Evolutionary conservation across 1,140 invertebrate species (phyloP).

Genomic region (Homalodisca vitripennis): DNA sequence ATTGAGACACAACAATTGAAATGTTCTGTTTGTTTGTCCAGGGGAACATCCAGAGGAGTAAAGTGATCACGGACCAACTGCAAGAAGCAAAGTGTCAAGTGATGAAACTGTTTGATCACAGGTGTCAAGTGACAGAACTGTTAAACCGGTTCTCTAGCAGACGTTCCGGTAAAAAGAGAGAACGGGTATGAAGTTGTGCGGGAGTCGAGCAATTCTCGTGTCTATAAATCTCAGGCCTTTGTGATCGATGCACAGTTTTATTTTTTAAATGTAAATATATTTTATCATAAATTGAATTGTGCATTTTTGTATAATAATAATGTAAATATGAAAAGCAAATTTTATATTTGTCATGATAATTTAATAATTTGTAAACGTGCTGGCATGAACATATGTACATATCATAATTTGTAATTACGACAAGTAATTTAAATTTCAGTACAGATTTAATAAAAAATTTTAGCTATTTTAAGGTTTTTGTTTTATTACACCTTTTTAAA

Average conservation of each 20-base stretch:
- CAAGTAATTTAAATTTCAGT: conserved; percentile 24
- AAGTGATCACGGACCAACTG: conserved; percentile 89
- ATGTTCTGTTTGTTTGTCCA: conserved; percentile 51
- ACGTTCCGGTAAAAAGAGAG: conserved; percentile 80
- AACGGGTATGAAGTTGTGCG: conserved; percentile 48
- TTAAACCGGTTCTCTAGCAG: conserved; percentile 87
- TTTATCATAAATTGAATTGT: background rate
- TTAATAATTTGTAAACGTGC: conserved; percentile 17
- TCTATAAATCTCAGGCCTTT: background rate
- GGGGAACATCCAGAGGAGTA: conserved; percentile 94
- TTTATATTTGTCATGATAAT: conserved; percentile 24
- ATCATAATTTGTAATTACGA: conserved; percentile 17
- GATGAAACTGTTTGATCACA: conserved; percentile 89
- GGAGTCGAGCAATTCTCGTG: background rate
- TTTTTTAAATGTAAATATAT: conserved; percentile 16
- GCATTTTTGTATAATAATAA: background rate
- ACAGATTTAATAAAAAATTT: conserved; percentile 25
- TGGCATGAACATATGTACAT: conserved; percentile 19
- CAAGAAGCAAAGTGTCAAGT: conserved; percentile 83
- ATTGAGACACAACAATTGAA: too few species aligned
- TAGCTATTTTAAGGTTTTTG: conserved; percentile 6
- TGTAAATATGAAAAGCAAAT: conserved; percentile 17
- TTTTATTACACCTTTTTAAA: background rate
- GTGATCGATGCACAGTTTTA: conserved; percentile 2
- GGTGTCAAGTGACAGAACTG: conserved; percentile 83